Evolutionary conservation across 2,113 vertebrate genomes (phyloP).

Genomic region (Glareola pratincola): DNA sequence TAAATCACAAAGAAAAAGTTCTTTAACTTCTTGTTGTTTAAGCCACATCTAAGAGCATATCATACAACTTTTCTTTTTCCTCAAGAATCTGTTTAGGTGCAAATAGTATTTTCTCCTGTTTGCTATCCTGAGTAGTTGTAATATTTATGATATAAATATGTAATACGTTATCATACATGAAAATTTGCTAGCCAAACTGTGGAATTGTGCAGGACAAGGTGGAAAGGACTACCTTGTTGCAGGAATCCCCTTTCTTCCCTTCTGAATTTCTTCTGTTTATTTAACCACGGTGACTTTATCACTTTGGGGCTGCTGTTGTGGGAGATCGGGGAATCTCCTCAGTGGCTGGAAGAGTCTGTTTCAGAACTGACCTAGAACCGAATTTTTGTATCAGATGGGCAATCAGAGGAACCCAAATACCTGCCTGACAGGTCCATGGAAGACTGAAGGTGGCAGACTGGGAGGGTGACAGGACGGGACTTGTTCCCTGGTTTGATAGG

Average conservation of each 20-base stretch:
- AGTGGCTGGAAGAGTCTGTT: not conserved
- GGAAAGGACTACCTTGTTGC: not conserved
- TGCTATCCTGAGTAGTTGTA: not conserved
- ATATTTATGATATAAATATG: not conserved
- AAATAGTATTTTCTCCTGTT: constrained; percentile 3
- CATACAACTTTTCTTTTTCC: not conserved
- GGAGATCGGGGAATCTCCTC: not conserved
- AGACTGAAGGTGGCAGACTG: not conserved
- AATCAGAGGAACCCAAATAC: not conserved
- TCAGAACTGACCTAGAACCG: not conserved
- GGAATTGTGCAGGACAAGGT: not conserved
- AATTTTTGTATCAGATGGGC: not conserved
- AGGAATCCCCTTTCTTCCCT: not conserved
- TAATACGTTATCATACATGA: not conserved
- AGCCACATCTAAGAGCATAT: not conserved
- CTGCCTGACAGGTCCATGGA: not conserved
- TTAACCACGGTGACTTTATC: not conserved
- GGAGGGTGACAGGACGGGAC: not conserved
- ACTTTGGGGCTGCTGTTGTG: not conserved
- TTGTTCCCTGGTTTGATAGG: not conserved
- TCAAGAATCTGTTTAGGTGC: not conserved
- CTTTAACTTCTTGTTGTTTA: not conserved
- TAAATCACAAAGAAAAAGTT: not conserved
- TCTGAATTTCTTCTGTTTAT: not conserved
- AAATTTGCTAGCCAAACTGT: not conserved